These are phyloP conservation scores for Pammene aurita DNA, from an alignment of 2,888 invertebrate species.

Conservation along the genomic window DNA sequence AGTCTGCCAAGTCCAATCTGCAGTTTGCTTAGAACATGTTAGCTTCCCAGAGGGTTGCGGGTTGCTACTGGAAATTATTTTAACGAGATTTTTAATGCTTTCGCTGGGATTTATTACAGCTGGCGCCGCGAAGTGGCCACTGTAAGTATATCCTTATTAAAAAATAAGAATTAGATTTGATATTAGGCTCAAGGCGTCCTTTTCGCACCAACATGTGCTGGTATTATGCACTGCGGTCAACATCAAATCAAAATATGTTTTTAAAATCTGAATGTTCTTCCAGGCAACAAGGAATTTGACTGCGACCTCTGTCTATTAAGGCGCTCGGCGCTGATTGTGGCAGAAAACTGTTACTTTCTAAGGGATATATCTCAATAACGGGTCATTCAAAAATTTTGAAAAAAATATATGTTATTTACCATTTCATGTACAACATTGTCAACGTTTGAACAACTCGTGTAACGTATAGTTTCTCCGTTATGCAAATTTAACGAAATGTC, in stretches of 20 bases:
- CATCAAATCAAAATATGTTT: neutral
- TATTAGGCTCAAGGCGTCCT: neutral
- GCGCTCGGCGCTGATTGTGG: no score
- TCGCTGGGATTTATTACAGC: conserved; percentile 65
- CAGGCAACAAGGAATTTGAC: conserved; percentile 49
- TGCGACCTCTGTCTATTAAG: conserved; percentile 33
- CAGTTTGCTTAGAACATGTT: conserved; percentile 38
- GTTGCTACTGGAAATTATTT: conserved; percentile 60
- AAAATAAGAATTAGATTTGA: neutral
- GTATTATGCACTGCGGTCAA: neutral
- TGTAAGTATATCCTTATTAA: neutral
- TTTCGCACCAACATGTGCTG: no score
- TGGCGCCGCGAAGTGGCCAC: conserved; percentile 61
- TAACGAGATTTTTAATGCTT: conserved; percentile 77
- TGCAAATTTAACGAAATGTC: no score
- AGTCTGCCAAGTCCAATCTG: neutral
- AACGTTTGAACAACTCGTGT: no score
- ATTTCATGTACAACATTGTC: no score
- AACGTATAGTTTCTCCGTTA: no score
- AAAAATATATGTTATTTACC: no score
- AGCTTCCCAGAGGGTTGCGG: conserved; percentile 49
- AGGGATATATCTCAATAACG: no score
- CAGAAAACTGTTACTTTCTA: conserved; percentile 21
- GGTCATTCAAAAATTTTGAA: no score
- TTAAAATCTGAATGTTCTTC: neutral